Conservation (phyloP, 2,888 invertebrate species). For the Thymelicus acteon region DNA sequence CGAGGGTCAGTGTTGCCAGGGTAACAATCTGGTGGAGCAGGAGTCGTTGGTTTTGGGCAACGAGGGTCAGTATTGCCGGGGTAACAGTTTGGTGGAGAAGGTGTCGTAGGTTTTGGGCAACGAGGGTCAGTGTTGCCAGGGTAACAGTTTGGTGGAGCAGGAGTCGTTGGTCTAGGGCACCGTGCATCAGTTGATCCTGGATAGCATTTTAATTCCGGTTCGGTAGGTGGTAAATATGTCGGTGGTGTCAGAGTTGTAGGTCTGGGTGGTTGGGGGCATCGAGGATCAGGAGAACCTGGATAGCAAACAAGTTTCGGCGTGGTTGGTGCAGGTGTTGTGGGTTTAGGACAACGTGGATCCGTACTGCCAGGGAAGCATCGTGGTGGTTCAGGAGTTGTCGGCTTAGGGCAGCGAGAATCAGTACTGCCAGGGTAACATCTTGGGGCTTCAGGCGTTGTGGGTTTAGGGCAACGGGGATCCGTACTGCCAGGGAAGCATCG, state of each 20-base stretch:
- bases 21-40: slow-evolving; percentile 43
- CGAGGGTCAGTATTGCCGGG: slow-evolving; percentile 48
- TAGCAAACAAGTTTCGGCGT: slow-evolving; percentile 47
- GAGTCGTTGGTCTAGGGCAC: slow-evolving; percentile 52
- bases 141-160: slow-evolving; percentile 45
- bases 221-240: slow-evolving; percentile 45
- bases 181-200: slow-evolving; percentile 54
- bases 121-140: slow-evolving; percentile 48
- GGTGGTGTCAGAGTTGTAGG: slow-evolving; percentile 51
- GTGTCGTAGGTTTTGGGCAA: slow-evolving; percentile 47
- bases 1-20: slow-evolving; percentile 41
- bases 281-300: slow-evolving; percentile 51
- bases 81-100: slow-evolving; percentile 44
- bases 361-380: slow-evolving; percentile 50
- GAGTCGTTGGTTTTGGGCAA: slow-evolving; percentile 48
- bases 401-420: slow-evolving; percentile 62
- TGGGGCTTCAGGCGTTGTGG: slow-evolving; percentile 45
- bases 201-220: slow-evolving; percentile 39
- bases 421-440: slow-evolving; percentile 55
- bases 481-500: slow-evolving; percentile 37
- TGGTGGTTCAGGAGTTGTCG: slow-evolving; percentile 44
- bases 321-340: slow-evolving; percentile 43
- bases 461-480: slow-evolving; percentile 40
- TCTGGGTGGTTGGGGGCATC: slow-evolving; percentile 54
- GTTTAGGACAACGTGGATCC: slow-evolving; percentile 48